Evolutionary conservation across 2,888 invertebrate genomes (phyloP).

Genomic region (Thelaira solivaga): DNA sequence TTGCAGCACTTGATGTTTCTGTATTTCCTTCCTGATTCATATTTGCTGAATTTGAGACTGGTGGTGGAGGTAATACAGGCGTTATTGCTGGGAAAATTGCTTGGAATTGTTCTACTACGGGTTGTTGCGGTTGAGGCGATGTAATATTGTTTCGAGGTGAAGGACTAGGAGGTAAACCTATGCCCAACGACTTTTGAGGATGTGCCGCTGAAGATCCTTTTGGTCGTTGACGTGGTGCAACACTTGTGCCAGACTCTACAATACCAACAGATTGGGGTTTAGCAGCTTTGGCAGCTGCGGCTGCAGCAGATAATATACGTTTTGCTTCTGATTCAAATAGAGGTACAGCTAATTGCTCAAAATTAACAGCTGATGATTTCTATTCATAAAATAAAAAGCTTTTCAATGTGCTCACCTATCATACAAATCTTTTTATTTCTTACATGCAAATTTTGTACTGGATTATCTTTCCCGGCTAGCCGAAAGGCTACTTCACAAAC

Average conservation of each 20-base stretch:
- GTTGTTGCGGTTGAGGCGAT: conserved; percentile 75
- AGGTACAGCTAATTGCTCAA: conserved; percentile 83
- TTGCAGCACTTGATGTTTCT: conserved; percentile 40
- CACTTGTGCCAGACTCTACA: conserved; percentile 85
- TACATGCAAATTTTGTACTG: conserved; percentile 88
- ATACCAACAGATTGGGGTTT: conserved; percentile 77
- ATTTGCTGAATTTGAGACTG: conserved; percentile 63
- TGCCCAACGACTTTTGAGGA: conserved; percentile 77
- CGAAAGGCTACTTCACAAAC: conserved; percentile 86
- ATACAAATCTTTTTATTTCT: too few relatives aligned
- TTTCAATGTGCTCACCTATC: neutral
- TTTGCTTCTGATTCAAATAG: conserved; percentile 84
- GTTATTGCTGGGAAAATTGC: conserved; percentile 75
- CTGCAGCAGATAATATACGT: conserved; percentile 73
- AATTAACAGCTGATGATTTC: conserved; percentile 82
- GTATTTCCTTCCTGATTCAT: conserved; percentile 45
- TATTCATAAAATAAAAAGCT: conserved; percentile 71
- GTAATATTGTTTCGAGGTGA: conserved; percentile 77
- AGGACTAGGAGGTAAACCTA: conserved; percentile 80
- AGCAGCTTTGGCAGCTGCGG: conserved; percentile 70
- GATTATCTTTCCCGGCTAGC: conserved; percentile 84
- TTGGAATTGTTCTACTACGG: conserved; percentile 76
- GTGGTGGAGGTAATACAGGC: conserved; percentile 63
- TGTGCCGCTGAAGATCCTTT: conserved; percentile 79
- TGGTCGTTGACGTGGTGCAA: conserved; percentile 89